phyloP scores from a whole-genome alignment of 1,140 invertebrate genomes.

The Nephila pilipes region DNA sequence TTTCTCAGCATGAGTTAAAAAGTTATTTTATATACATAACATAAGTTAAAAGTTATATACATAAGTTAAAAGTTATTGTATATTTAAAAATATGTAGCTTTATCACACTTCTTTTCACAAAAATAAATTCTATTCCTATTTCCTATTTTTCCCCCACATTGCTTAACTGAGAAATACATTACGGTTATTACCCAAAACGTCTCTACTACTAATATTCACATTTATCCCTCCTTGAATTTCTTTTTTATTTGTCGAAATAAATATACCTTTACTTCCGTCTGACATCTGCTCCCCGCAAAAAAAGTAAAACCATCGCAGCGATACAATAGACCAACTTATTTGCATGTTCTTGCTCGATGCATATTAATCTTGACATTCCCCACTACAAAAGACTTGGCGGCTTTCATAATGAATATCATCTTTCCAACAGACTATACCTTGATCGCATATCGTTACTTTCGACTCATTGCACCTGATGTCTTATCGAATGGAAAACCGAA shows the following conservation, averaged over 20 bases:
- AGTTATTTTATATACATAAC: no score
- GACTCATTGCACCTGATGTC: neutral
- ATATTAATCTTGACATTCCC: neutral
- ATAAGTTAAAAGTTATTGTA: no score
- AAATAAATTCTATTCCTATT: no score
- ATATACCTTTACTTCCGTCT: neutral
- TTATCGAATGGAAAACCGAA: neutral
- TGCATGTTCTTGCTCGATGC: neutral
- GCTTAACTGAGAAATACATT: no score
- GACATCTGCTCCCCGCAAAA: neutral
- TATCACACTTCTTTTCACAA: no score
- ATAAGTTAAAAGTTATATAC: no score
- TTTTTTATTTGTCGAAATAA: neutral
- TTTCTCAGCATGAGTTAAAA: no score
- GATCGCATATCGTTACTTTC: neutral
- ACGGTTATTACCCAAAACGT: no score
- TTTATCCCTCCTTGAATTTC: no score
- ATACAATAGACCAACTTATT: neutral
- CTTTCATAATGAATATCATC: slow-evolving; percentile 3
- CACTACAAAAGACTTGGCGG: neutral
- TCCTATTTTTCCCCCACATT: no score
- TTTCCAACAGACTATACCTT: neutral
- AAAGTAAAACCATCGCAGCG: neutral
- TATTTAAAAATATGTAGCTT: no score
- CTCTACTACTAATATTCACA: no score